Evolutionary conservation across 2,888 invertebrate genomes (phyloP), one percentile per base, ranked within the genome.

Genomic region (Dynastes grantii): DNA sequence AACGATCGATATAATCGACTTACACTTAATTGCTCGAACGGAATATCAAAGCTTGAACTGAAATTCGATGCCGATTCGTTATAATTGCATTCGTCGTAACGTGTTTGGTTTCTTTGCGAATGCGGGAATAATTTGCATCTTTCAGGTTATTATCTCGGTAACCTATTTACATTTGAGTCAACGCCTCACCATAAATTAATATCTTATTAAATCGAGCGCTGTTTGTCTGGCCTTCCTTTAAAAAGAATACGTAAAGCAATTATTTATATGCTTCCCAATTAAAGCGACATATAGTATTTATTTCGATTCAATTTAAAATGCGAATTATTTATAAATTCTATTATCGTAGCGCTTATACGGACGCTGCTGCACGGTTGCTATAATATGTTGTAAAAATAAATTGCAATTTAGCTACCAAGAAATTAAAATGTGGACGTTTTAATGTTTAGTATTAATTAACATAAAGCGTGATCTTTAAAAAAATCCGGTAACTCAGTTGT

Each of bases 261-360:
- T 68, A 51, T 68, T 68, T 68, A 68, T 68, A 51, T 29, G 51
- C 29, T 68, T 51, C 51, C 68, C 68, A 68, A 68, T 68, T 68
- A 68, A 68, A 45, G 40, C 22, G n/a, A 16, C n/a, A 0, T 11
- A 16, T 65, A 16, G 8, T 45, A 45, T 45, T n/a, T 40, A 40
- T 37, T 65, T 40, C 40, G 16, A n/a, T 65, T 65, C 16, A 40
- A 40, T 65, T 65, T 65, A 65, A 40, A 65, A 65, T 65, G 37
- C 0, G 65, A 32, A 65, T 65, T 40, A 16, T 16, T 65, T 65
- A 65, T 40, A 40, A 45, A 65, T n/a, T 40, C 40, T 40, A 40
- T 65, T 40, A 65, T 16, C 9, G 40, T 40, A 11, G 9, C n/a
- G 40, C 45, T 16, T 65, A 32, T 40, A 37, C 37, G 40, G 40